Base-by-base conservation (phyloP, 2,113 vertebrate species). In the Pituophis catenifer region DNA sequence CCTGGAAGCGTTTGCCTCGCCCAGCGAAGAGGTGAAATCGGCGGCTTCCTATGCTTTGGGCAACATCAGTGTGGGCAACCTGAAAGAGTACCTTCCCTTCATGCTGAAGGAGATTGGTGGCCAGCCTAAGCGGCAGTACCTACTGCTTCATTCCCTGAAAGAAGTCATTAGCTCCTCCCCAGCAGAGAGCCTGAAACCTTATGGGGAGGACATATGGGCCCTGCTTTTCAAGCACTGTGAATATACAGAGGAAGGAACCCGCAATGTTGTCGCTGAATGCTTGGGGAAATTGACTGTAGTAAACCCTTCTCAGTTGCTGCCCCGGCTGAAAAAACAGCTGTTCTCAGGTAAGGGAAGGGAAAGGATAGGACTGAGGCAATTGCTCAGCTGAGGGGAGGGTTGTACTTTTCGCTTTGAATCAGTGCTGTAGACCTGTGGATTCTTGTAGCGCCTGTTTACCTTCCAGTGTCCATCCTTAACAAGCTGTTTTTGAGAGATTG, bases 231-330 rank as follows among this genome's bases (percentile, higher is more conserved):
- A 98, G 96, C 98, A 98, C 97, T 99, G 99, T 0, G 98, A 99
- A 97, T 98, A 98, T 19, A 54, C 98, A 0, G 99, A 99, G 96
- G 99, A 99, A 62, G 99, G 99, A 24, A 99, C 98, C 0, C 98
- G 99, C 95, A 98, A 97, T 0, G 98, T 99, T 94, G 99, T 99
- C 96, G 98, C 99, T 0, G 99, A 99, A 54, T 99, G 99, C 97
- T 75, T 99, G 54, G 99, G 98, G 6, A 99, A 98, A 96, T 98
- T 99, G 85, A 97, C 98, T 0, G 75, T 99, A 13, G 98, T 98
- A 53, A 98, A 98, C 89, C 98, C 99, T 0, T 94, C 97, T 0
- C 98, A 98, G 90, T 98, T 99, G 53, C 96, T 99, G 95, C 98
- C 98, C 50, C 96, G 97, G n/a, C 97, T 99, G 86, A 98, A 96